These are phyloP conservation scores for Columbina picui DNA, from an alignment of 2,113 vertebrate species.

Conservation along the genomic window DNA sequence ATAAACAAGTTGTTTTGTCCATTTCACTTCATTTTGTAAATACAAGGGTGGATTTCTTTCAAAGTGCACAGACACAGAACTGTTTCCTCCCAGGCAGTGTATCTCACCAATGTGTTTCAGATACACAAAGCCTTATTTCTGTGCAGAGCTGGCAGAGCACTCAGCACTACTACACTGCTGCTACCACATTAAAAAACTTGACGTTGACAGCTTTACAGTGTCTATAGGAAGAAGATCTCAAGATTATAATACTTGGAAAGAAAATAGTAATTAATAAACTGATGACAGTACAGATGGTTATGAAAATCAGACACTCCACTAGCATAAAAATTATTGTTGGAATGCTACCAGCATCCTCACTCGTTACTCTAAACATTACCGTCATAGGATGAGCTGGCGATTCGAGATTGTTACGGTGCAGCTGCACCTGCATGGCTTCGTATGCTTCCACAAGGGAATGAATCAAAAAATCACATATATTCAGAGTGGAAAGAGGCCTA, in stretches of 20 bases:
- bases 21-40: too few species aligned
- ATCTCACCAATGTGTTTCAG: background rate
- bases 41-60: too few species aligned
- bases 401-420: accelerated
- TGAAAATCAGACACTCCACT: background rate
- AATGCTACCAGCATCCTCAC: background rate
- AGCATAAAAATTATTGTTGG: background rate
- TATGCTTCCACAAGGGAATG: background rate
- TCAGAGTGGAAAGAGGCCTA: background rate
- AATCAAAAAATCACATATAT: background rate
- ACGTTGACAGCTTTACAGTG: background rate
- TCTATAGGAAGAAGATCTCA: background rate
- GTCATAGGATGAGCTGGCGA: background rate
- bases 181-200: background rate
- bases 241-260: background rate
- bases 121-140: accelerated
- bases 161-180: background rate
- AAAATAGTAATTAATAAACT: background rate
- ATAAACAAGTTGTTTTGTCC: too few species aligned
- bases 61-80: background rate
- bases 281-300: background rate
- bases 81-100: background rate
- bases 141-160: background rate
- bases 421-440: background rate
- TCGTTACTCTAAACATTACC: background rate